A percentile compares a stretch with the other conserved stretches of the same genome.
Evolutionary conservation across 2,797 vertebrate species (phyloP).

Genomic region (Xerus rutilus): DNA sequence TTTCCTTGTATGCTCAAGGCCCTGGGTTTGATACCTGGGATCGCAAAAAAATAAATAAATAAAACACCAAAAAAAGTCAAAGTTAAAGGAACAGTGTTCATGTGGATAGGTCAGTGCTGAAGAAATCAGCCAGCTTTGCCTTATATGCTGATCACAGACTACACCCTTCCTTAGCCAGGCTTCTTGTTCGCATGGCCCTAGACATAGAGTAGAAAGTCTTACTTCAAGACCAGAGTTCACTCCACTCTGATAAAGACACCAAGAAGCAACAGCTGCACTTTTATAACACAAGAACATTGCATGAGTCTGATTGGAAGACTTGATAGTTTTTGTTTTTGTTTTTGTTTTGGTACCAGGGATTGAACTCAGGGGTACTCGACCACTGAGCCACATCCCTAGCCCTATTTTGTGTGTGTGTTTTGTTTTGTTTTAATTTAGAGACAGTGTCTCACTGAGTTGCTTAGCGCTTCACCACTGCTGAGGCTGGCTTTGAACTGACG

Average conservation of each 20-base stretch:
- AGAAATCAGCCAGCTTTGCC: not conserved
- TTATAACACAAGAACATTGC: not conserved
- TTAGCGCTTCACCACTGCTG: too few relatives aligned
- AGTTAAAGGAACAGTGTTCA: not conserved
- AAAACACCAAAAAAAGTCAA: too few relatives aligned
- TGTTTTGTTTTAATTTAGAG: too few relatives aligned
- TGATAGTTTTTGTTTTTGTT: not conserved
- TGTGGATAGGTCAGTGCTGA: not conserved
- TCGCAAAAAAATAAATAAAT: too few relatives aligned
- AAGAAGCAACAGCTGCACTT: constrained; percentile 37
- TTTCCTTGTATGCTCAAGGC: too few relatives aligned
- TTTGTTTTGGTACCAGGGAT: too few relatives aligned
- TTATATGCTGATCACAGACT: not conserved
- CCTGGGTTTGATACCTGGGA: too few relatives aligned
- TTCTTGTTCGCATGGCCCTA: not conserved
- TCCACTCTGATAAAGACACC: constrained; percentile 31
- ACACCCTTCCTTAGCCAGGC: not conserved
- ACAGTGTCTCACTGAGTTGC: too few relatives aligned
- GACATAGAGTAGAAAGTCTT: not conserved
- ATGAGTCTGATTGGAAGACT: not conserved
- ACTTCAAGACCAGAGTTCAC: not conserved
- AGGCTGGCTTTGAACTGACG: too few relatives aligned
- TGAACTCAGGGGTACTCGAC: too few relatives aligned
- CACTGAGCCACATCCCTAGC: too few relatives aligned
- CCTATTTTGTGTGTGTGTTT: too few relatives aligned